Conservation (phyloP, 1,140 invertebrate genomes). For the Pogonomyrmex barbatus region DNA sequence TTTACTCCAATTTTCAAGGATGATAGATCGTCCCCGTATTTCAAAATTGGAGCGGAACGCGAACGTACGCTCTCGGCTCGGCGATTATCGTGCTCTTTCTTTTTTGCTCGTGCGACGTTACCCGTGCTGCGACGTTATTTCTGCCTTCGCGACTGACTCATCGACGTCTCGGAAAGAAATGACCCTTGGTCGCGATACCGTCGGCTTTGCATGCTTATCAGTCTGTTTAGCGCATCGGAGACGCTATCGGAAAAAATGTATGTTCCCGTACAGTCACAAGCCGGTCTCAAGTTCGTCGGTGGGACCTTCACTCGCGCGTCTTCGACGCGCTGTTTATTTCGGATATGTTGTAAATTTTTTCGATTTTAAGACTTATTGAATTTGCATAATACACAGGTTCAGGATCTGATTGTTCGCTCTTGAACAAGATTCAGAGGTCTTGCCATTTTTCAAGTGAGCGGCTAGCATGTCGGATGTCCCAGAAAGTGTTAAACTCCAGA, state of each 20-base stretch:
- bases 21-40: slow-evolving; percentile 61
- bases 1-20: slow-evolving; percentile 64
- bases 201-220: slow-evolving; percentile 57
- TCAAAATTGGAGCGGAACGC: slow-evolving; percentile 55
- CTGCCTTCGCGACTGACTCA: slow-evolving; percentile 54
- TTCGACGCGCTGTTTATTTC: background rate
- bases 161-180: slow-evolving; percentile 51
- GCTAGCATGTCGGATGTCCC: background rate
- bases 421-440: background rate
- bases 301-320: background rate
- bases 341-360: slow-evolving; percentile 29
- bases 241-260: slow-evolving; percentile 35
- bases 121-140: slow-evolving; percentile 39
- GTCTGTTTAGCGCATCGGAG: slow-evolving; percentile 7
- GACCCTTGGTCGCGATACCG: slow-evolving; percentile 58
- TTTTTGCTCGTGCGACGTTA: slow-evolving; percentile 20
- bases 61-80: slow-evolving; percentile 28
- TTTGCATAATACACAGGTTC: slow-evolving; percentile 32
- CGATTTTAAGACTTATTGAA: slow-evolving; percentile 35
- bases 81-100: slow-evolving; percentile 35
- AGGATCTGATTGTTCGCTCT: background rate
- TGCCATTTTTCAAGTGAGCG: background rate
- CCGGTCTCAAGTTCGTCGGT: slow-evolving; percentile 27
- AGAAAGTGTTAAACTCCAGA: background rate
- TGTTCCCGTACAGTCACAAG: background rate